These are phyloP conservation scores for Coregonus clupeaformis DNA, from an alignment of 2,113 vertebrate genomes.

Conservation along the genomic window DNA sequence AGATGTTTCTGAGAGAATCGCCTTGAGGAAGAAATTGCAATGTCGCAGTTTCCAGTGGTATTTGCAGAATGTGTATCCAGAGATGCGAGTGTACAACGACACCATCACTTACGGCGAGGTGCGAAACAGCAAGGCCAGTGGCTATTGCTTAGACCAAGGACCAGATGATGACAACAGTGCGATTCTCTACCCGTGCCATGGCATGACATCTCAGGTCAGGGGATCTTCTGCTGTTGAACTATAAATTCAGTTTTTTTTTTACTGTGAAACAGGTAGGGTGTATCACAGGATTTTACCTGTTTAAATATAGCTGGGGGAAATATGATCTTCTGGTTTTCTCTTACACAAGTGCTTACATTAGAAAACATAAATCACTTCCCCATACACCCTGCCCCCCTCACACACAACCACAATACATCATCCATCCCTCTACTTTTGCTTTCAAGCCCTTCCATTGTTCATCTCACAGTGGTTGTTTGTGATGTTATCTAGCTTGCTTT, in stretches of 20 bases:
- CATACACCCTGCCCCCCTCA: too few relatives aligned
- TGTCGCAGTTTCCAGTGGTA: slow-evolving; percentile 89
- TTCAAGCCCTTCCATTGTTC: too few relatives aligned
- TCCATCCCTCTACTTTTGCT: too few relatives aligned
- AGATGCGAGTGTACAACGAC: slow-evolving; percentile 87
- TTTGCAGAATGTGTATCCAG: slow-evolving; percentile 86
- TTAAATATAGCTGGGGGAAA: too few relatives aligned
- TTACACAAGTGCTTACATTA: too few relatives aligned
- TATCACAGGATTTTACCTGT: slow-evolving; percentile 57
- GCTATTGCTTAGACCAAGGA: slow-evolving; percentile 96
- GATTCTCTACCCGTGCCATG: slow-evolving; percentile 95
- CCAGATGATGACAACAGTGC: slow-evolving; percentile 92
- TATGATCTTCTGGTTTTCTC: too few relatives aligned
- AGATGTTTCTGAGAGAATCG: slow-evolving; percentile 81
- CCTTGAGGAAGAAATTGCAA: slow-evolving; percentile 80
- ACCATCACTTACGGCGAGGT: slow-evolving; percentile 91
- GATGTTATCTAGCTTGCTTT: too few relatives aligned
- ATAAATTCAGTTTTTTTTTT: too few relatives aligned
- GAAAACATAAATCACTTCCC: too few relatives aligned
- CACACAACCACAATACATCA: too few relatives aligned
- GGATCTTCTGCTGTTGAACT: neutral
- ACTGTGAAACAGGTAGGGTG: neutral
- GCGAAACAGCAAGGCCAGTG: slow-evolving; percentile 94
- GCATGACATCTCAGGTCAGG: slow-evolving; percentile 96
- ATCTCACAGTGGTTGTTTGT: too few relatives aligned